These are phyloP conservation scores for Amphimallon solstitiale DNA, from an alignment of 2,888 invertebrate genomes.

Conservation along the genomic window DNA sequence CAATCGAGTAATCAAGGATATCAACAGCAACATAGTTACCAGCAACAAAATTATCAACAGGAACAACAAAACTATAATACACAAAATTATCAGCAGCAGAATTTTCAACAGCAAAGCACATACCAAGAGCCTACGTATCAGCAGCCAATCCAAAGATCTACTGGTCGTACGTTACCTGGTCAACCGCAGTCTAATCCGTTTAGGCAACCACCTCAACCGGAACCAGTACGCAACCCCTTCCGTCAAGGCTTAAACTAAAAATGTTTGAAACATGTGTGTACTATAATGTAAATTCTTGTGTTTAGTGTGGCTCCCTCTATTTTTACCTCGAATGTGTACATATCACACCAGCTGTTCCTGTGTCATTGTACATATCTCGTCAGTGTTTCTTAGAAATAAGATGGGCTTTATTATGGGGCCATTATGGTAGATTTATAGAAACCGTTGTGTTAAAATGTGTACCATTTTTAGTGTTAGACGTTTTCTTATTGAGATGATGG, in stretches of 20 bases:
- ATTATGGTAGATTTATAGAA: conserved; percentile 30
- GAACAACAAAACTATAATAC: conserved; percentile 57
- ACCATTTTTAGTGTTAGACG: background rate
- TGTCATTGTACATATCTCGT: conserved; percentile 54
- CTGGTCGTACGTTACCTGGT: conserved; percentile 57
- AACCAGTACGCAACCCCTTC: conserved; percentile 76
- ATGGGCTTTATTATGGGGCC: conserved; percentile 33
- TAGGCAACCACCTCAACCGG: conserved; percentile 54
- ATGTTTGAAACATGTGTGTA: conserved; percentile 40
- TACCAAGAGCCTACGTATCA: conserved; percentile 46
- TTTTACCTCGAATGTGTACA: conserved; percentile 52
- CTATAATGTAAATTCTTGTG: conserved; percentile 48
- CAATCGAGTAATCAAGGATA: conserved; percentile 52
- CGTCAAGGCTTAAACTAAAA: conserved; percentile 76
- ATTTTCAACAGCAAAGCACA: conserved; percentile 48
- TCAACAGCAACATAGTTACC: conserved; percentile 60
- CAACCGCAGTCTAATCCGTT: conserved; percentile 62
- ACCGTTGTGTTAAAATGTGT: conserved; percentile 6
- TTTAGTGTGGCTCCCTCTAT: conserved; percentile 45
- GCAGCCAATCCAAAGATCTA: conserved; percentile 60
- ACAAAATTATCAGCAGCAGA: conserved; percentile 52
- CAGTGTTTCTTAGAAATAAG: conserved; percentile 24
- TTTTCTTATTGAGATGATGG: too few relatives aligned
- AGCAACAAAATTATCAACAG: conserved; percentile 51
- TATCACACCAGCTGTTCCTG: conserved; percentile 60